Evolutionary conservation across 2,797 vertebrate genomes (phyloP).

Genomic region (Chloroceryle amazona): DNA sequence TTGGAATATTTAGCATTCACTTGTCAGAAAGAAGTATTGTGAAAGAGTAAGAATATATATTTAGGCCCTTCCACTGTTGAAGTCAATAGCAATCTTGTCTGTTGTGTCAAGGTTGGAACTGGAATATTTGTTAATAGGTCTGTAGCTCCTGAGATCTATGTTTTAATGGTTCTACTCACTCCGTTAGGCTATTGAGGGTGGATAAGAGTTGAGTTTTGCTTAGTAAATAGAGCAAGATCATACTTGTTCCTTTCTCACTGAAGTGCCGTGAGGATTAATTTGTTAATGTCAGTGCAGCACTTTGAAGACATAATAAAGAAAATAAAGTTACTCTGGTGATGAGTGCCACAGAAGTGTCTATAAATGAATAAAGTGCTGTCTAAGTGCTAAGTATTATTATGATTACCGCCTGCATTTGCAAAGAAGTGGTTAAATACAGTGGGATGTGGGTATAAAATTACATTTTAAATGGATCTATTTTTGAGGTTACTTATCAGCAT

Average conservation of each 20-base stretch:
- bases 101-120: not conserved
- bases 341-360: slow-evolving; percentile 71
- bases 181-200: not conserved
- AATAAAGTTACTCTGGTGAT: slow-evolving; percentile 74
- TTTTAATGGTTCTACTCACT: not conserved
- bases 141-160: not conserved
- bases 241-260: slow-evolving; percentile 31
- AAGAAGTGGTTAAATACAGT: slow-evolving; percentile 80
- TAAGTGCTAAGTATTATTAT: slow-evolving; percentile 75
- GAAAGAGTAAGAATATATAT: not conserved
- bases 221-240: slow-evolving; percentile 50
- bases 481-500: slow-evolving; percentile 82
- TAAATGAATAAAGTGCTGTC: slow-evolving; percentile 78
- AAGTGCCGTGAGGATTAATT: slow-evolving; percentile 64
- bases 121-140: not conserved
- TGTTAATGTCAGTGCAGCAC: slow-evolving; percentile 72
- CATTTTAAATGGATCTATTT: slow-evolving; percentile 81
- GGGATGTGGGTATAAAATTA: slow-evolving; percentile 75
- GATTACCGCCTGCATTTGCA: slow-evolving; percentile 68
- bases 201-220: slow-evolving; percentile 28
- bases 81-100: not conserved
- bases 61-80: not conserved
- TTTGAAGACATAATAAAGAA: slow-evolving; percentile 71
- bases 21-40: not conserved
- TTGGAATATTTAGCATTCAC: slow-evolving; percentile 7